These are phyloP conservation scores for Leptinotarsa undecemlineata DNA, from an alignment of 1,140 invertebrate species.

Conservation along the genomic window DNA sequence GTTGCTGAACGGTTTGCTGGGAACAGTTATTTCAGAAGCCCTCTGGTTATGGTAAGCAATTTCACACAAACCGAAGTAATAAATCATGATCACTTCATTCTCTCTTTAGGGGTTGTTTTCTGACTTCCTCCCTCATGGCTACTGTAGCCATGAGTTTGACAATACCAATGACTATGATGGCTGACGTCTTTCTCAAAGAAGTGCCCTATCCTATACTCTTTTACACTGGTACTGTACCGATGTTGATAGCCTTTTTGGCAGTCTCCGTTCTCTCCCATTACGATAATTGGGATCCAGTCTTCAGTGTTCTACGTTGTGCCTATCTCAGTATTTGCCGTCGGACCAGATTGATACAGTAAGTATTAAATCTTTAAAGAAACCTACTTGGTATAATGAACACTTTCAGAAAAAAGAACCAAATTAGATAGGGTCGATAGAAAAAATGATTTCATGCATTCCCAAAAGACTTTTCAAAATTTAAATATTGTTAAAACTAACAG, in stretches of 20 bases:
- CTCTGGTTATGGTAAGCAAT: constrained; percentile 80
- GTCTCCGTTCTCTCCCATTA: constrained; percentile 78
- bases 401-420: no score
- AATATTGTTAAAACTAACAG: no score
- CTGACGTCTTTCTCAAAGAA: constrained; percentile 77
- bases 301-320: constrained; percentile 65
- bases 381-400: no score
- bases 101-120: constrained; percentile 78
- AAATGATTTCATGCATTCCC: no score
- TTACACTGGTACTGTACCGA: constrained; percentile 78
- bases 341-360: constrained; percentile 46
- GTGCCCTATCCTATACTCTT: constrained; percentile 75
- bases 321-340: constrained; percentile 44
- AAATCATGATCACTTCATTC: constrained; percentile 9
- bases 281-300: constrained; percentile 84
- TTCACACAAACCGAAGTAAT: neutral
- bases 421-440: no score
- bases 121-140: constrained; percentile 85
- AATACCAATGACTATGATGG: constrained; percentile 83
- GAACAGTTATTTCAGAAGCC: constrained; percentile 83
- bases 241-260: constrained; percentile 77
- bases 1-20: constrained; percentile 82
- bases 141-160: constrained; percentile 81
- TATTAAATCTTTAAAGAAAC: neutral
- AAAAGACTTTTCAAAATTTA: no score